phyloP scores from a whole-genome alignment of 2,888 invertebrate genomes.

The Nymphalis polychloros region DNA sequence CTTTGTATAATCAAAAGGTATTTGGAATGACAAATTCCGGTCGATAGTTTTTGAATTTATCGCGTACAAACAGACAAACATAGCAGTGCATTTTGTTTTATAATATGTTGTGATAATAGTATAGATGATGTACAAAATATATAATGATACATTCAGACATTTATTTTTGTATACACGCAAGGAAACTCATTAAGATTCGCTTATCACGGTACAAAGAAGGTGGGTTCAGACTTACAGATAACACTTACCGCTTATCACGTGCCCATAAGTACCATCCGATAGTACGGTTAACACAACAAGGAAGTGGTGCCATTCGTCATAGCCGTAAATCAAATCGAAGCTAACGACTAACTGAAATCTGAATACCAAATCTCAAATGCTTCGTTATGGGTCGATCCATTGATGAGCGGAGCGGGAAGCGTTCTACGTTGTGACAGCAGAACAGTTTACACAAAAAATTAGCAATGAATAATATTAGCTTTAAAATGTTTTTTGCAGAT shows the following conservation, averaged over 20 bases:
- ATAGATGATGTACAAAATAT: too few species aligned
- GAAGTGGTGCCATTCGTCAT: slow-evolving; percentile 38
- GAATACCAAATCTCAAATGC: slow-evolving; percentile 60
- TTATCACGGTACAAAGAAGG: neutral
- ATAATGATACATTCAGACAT: too few species aligned
- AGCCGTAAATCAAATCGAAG: slow-evolving; percentile 65
- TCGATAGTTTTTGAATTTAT: too few species aligned
- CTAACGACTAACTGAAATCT: slow-evolving; percentile 65
- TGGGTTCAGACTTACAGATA: neutral
- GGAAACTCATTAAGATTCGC: neutral
- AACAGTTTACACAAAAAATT: too few species aligned
- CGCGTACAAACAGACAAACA: too few species aligned
- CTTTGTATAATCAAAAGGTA: too few species aligned
- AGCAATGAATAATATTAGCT: too few species aligned
- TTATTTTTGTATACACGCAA: too few species aligned
- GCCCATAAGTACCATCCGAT: slow-evolving; percentile 22
- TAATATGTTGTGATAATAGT: too few species aligned
- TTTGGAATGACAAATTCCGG: too few species aligned
- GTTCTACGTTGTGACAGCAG: neutral
- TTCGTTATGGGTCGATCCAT: slow-evolving; percentile 16
- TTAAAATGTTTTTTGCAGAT: too few species aligned
- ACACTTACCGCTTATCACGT: slow-evolving; percentile 17
- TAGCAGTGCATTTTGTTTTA: too few species aligned
- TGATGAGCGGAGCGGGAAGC: slow-evolving; percentile 27
- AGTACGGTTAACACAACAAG: slow-evolving; percentile 29